Evolutionary conservation across 2,888 invertebrate species (phyloP).

Genomic region (Ennomos fuscantarius): DNA sequence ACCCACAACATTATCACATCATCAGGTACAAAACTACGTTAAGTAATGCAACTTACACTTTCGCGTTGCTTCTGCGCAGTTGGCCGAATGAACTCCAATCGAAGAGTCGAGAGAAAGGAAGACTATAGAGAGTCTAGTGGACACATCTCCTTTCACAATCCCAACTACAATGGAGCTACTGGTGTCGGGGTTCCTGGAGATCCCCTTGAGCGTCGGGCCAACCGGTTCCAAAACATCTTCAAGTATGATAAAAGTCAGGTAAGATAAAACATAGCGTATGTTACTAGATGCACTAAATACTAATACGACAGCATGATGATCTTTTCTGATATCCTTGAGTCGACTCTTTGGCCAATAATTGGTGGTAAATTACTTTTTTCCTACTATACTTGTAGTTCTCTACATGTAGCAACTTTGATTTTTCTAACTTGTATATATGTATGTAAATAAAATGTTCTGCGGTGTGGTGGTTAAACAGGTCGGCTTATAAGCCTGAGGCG

Average conservation of each 20-base stretch:
- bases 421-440: too few relatives aligned
- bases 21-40: conserved; percentile 7
- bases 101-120: conserved; percentile 65
- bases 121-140: conserved; percentile 85
- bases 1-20: neutral
- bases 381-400: too few relatives aligned
- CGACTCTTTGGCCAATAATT: too few relatives aligned
- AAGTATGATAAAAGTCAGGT: conserved; percentile 93
- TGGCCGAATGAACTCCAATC: conserved; percentile 32
- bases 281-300: too few relatives aligned
- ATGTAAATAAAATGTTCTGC: too few relatives aligned
- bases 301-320: too few relatives aligned
- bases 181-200: conserved; percentile 62
- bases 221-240: conserved; percentile 86
- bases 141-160: conserved; percentile 94
- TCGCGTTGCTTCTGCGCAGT: conserved; percentile 33
- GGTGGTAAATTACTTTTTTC: too few relatives aligned
- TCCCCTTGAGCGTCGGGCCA: conserved; percentile 61
- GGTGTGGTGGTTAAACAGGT: too few relatives aligned
- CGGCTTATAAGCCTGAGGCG: too few relatives aligned
- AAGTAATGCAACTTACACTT: neutral
- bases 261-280: too few relatives aligned
- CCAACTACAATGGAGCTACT: conserved; percentile 88
- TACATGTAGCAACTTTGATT: too few relatives aligned
- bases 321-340: too few relatives aligned